Percentiles rank a stretch among this genome's conserved stretches.
phyloP scores from a whole-genome alignment of 2,888 invertebrate species.

The Tanytarsus gracilentus region DNA sequence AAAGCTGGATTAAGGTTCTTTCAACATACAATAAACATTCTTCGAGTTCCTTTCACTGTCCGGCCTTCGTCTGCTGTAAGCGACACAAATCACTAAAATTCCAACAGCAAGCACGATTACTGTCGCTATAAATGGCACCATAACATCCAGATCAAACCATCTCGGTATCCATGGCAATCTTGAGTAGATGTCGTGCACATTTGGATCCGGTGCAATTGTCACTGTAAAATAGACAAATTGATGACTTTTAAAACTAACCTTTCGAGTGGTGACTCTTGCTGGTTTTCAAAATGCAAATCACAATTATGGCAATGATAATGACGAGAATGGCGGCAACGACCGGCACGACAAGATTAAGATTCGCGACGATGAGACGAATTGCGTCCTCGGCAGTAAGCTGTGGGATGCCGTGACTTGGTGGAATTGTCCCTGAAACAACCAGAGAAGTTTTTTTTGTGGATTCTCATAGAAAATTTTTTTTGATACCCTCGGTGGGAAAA shows the following conservation, averaged over 20 bases:
- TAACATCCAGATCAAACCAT: slow-evolving; percentile 82
- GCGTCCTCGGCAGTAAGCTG: slow-evolving; percentile 70
- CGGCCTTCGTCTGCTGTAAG: slow-evolving; percentile 72
- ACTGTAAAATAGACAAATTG: slow-evolving; percentile 36
- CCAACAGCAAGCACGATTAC: slow-evolving; percentile 85
- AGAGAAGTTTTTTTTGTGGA: slow-evolving; percentile 32
- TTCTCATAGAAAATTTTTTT: neutral
- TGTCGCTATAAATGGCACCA: slow-evolving; percentile 83
- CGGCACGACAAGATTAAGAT: slow-evolving; percentile 88
- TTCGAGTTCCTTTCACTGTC: slow-evolving; percentile 74
- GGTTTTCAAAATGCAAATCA: slow-evolving; percentile 84
- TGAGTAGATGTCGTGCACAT: slow-evolving; percentile 41
- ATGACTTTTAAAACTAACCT: slow-evolving; percentile 50
- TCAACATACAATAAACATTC: slow-evolving; percentile 64
- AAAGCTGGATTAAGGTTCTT: neutral
- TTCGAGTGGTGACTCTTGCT: slow-evolving; percentile 76
- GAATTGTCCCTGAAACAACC: slow-evolving; percentile 86
- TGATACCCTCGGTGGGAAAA: slow-evolving; percentile 1
- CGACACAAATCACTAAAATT: slow-evolving; percentile 82
- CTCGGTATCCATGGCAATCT: slow-evolving; percentile 67
- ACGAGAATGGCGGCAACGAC: slow-evolving; percentile 85
- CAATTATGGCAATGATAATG: slow-evolving; percentile 85
- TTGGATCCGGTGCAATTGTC: slow-evolving; percentile 67
- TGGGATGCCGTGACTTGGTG: slow-evolving; percentile 70
- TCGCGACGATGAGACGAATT: slow-evolving; percentile 77